phyloP scores from a whole-genome alignment of 2,888 invertebrate genomes.

The Aplocera efformata region DNA sequence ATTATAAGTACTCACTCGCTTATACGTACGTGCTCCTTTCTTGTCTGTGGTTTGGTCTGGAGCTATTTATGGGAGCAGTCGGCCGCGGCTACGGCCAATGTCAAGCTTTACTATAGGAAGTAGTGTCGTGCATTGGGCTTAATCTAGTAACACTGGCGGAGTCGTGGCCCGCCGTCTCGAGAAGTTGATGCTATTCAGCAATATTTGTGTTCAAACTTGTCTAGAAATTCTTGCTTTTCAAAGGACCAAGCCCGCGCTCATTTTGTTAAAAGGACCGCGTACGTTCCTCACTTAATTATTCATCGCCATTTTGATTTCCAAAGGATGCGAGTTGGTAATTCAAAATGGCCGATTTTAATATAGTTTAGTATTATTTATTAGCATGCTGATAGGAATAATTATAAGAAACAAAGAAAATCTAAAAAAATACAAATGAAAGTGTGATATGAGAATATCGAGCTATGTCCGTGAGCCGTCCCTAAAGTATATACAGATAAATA shows the following conservation, averaged over 20 bases:
- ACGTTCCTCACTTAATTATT: conserved; percentile 50
- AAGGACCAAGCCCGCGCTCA: conserved; percentile 35
- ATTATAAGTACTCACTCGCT: conserved; percentile 41
- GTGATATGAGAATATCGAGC: conserved; percentile 48
- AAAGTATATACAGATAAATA: conserved; percentile 30
- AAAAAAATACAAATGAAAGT: conserved; percentile 54
- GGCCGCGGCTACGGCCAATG: too few species aligned
- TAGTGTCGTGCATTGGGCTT: too few species aligned
- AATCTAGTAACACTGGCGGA: too few species aligned
- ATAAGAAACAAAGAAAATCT: conserved; percentile 42
- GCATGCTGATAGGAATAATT: conserved; percentile 62
- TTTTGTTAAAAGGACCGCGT: conserved; percentile 45
- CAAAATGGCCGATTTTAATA: conserved; percentile 32
- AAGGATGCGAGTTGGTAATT: conserved; percentile 10
- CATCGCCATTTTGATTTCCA: conserved; percentile 44
- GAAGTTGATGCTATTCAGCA: too few species aligned
- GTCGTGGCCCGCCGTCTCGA: too few species aligned
- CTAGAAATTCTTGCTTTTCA: conserved; percentile 10
- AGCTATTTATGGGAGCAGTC: neutral
- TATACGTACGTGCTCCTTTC: conserved; percentile 36
- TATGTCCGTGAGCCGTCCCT: conserved; percentile 60
- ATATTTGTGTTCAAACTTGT: neutral
- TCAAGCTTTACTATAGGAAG: too few species aligned
- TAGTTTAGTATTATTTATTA: conserved; percentile 75
- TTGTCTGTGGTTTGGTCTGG: conserved; percentile 20